Evolutionary conservation across 2,797 vertebrate species (phyloP).

Genomic region (Capromys pilorides): DNA sequence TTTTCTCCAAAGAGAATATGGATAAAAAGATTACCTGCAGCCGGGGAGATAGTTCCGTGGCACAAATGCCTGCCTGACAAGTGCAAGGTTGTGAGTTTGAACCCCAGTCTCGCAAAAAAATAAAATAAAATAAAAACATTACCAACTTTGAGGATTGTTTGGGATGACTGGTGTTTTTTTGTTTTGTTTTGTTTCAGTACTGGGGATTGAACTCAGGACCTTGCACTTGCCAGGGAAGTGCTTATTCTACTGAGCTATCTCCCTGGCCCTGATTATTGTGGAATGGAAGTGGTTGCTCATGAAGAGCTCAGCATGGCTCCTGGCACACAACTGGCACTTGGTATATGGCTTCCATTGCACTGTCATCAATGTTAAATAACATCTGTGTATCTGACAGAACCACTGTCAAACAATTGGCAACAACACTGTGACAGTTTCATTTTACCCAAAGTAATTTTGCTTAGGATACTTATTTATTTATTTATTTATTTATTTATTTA

Average conservation of each 20-base stretch:
- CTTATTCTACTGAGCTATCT: too few species aligned
- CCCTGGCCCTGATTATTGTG: background rate
- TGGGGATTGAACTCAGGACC: too few species aligned
- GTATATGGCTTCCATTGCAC: background rate
- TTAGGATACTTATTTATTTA: background rate
- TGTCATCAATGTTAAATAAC: background rate
- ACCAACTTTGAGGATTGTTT: background rate
- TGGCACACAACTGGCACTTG: background rate
- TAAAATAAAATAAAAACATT: constrained; percentile 1
- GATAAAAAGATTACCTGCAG: too few species aligned
- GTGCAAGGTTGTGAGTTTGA: too few species aligned
- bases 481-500: background rate
- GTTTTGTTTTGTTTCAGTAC: too few species aligned
- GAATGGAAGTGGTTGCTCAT: background rate
- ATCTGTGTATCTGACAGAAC: background rate
- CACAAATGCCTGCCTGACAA: too few species aligned
- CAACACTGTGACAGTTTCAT: background rate
- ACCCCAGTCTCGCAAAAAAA: too few species aligned
- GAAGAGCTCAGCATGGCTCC: background rate
- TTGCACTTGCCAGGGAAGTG: too few species aligned
- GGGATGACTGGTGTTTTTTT: too few species aligned
- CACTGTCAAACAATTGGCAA: too few species aligned
- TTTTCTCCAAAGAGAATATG: constrained; percentile 22
- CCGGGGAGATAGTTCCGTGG: too few species aligned
- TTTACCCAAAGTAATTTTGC: background rate